A percentile compares a stretch with the other conserved stretches of the same genome.
phyloP scores from a whole-genome alignment of 1,140 invertebrate species.

The Pemphigus obesinymphae region DNA sequence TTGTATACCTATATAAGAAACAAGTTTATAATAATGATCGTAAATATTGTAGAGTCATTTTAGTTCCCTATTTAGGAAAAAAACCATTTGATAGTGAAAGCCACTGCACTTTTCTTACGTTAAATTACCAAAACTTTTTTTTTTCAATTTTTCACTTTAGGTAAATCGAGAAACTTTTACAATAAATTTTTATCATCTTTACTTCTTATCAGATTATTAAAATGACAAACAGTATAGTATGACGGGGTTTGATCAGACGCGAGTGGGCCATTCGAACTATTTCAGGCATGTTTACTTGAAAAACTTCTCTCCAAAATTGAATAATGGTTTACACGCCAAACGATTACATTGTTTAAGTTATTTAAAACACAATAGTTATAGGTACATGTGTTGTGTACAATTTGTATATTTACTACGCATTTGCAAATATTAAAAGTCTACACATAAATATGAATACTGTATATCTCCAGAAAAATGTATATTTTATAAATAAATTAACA shows the following conservation, averaged over 20 bases:
- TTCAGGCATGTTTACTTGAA: not conserved
- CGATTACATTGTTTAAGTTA: too few relatives aligned
- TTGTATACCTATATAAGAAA: not conserved
- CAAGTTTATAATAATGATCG: constrained; percentile 3
- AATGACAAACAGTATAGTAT: not conserved
- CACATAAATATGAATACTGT: too few relatives aligned
- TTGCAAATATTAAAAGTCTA: too few relatives aligned
- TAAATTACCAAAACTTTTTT: constrained; percentile 4
- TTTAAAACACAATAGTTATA: too few relatives aligned
- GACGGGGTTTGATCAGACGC: not conserved
- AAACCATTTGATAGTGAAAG: not conserved
- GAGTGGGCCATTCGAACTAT: not conserved
- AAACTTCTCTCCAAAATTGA: too few relatives aligned
- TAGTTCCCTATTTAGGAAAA: not conserved
- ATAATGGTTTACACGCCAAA: too few relatives aligned
- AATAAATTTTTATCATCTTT: constrained; percentile 20
- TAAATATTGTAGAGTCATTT: constrained; percentile 1
- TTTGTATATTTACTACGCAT: too few relatives aligned
- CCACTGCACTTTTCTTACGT: not conserved
- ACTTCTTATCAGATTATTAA: constrained; percentile 19
- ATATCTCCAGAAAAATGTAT: too few relatives aligned
- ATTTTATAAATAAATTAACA: too few relatives aligned
- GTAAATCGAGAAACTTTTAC: not conserved
- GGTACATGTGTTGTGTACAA: too few relatives aligned
- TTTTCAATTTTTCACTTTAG: constrained; percentile 7